phyloP scores from a whole-genome alignment of 1,140 invertebrate species.

The Hestina assimilis region DNA sequence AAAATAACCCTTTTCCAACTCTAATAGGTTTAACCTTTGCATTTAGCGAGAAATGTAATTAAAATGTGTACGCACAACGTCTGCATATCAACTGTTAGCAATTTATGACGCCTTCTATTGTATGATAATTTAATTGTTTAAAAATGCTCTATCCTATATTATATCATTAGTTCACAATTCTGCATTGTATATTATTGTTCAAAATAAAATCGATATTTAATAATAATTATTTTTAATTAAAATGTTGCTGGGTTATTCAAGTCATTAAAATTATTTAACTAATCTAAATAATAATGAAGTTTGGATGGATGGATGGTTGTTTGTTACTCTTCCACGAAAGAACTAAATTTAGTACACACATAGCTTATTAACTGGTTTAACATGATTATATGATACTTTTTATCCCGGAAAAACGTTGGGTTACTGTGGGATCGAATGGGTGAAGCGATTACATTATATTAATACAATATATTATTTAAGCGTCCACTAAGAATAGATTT shows the following conservation, averaged over 20 bases:
- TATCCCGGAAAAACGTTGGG: no score
- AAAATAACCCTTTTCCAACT: slow-evolving; percentile 22
- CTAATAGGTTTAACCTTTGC: slow-evolving; percentile 63
- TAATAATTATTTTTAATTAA: background rate
- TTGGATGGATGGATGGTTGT: no score
- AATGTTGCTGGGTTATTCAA: background rate
- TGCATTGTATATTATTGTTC: background rate
- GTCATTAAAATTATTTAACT: background rate
- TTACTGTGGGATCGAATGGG: no score
- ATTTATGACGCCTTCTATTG: slow-evolving; percentile 28
- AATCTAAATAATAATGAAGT: background rate
- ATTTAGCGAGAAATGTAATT: slow-evolving; percentile 53
- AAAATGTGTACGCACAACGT: slow-evolving; percentile 37
- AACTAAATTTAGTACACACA: no score
- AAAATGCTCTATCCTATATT: slow-evolving; percentile 7
- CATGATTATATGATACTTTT: no score
- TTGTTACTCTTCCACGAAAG: no score
- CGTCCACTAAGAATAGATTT: no score
- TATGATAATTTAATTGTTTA: slow-evolving; percentile 35
- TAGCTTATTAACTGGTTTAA: no score
- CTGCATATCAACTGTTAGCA: slow-evolving; percentile 28
- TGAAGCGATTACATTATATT: no score
- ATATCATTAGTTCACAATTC: background rate
- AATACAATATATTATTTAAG: no score
- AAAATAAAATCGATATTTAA: background rate